Base-by-base conservation (phyloP, 64 coral and sea anemone species). In the Pocillopora verrucosa region DNA sequence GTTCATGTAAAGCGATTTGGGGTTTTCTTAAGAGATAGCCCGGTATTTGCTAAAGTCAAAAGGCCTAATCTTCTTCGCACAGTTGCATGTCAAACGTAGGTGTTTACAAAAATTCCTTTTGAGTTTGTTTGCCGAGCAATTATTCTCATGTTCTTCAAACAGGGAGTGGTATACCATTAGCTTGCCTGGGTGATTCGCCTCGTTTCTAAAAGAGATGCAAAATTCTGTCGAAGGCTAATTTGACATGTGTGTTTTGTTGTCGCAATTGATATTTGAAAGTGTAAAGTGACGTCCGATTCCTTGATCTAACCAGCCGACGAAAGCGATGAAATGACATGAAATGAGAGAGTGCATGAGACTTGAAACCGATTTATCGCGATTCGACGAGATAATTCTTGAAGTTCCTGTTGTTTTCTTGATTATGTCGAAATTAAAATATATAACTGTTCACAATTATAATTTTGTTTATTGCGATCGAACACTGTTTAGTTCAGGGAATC, bases 221-320 rank as follows among this genome's bases (percentile, higher is more conserved):
- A 30, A 25, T 13, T 36, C 34, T 80, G 11, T 13, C 12, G 30
- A 3, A 35, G 25, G 16, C 34, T 56, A 77, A 56, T 70, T 11
- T 70, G 20, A 20, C 38, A 77, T 5, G 36, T 24, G 17, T 24
- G 20, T 70, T 5, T 10, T 20, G 67, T 70, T 70, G 67, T 70
- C n/a, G 67, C 67, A 24, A 24, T 20, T 30, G 67, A 70, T 70
- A 70, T 70, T 70, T 70, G 12, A 70, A 70, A 80, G 78, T 60
- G 25, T 62, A 34, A 22, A 83, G 16, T 11, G 14, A 17, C 45
- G 41, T 67, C 80, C 36, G 80, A 20, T 67, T 67, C 24, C 65
- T 83, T 16, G 17, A 85, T 85, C 37, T 56, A 85, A 85, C 58
- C 82, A 41, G 20, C 64, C 41, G 82, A 56, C n/a, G 82, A 85